A percentile compares a stretch with the other conserved stretches of the same genome.
These are phyloP conservation scores for Mareca strepera DNA, from an alignment of 2,797 vertebrate species.

Conservation along the genomic window DNA sequence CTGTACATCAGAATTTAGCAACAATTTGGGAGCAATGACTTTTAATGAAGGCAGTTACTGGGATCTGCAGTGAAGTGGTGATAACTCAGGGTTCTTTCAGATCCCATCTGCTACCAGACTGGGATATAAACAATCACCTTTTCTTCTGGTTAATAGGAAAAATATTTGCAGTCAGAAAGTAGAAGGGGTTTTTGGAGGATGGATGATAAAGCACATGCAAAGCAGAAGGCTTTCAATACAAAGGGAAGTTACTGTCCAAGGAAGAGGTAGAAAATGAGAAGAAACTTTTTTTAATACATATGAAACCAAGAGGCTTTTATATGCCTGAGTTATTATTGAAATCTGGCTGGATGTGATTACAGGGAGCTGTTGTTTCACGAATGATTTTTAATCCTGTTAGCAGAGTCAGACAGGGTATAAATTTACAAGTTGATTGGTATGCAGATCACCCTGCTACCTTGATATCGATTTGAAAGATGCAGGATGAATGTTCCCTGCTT, in stretches of 20 bases:
- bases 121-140: not conserved
- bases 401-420: slow-evolving; percentile 35
- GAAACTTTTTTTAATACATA: slow-evolving; percentile 58
- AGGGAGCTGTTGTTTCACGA: slow-evolving; percentile 63
- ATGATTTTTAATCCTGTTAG: slow-evolving; percentile 71
- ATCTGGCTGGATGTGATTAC: slow-evolving; percentile 68
- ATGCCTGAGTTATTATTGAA: slow-evolving; percentile 65
- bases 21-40: not conserved
- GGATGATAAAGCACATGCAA: slow-evolving; percentile 1
- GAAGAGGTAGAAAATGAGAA: slow-evolving; percentile 52
- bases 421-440: slow-evolving; percentile 65
- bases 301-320: slow-evolving; percentile 63
- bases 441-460: slow-evolving; percentile 56
- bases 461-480: slow-evolving; percentile 69
- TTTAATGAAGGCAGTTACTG: not conserved
- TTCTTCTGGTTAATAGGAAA: slow-evolving; percentile 22
- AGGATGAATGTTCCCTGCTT: slow-evolving; percentile 39
- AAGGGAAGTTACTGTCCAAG: slow-evolving; percentile 30
- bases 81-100: not conserved
- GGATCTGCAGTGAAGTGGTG: not conserved
- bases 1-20: not conserved
- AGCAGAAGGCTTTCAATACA: slow-evolving; percentile 45
- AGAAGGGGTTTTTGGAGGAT: not conserved
- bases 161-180: not conserved
- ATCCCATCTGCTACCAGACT: not conserved